Percentiles rank a stretch among this genome's conserved stretches.
Evolutionary conservation across 2,797 vertebrate species (phyloP).

Genomic region (Lithobates pipiens): DNA sequence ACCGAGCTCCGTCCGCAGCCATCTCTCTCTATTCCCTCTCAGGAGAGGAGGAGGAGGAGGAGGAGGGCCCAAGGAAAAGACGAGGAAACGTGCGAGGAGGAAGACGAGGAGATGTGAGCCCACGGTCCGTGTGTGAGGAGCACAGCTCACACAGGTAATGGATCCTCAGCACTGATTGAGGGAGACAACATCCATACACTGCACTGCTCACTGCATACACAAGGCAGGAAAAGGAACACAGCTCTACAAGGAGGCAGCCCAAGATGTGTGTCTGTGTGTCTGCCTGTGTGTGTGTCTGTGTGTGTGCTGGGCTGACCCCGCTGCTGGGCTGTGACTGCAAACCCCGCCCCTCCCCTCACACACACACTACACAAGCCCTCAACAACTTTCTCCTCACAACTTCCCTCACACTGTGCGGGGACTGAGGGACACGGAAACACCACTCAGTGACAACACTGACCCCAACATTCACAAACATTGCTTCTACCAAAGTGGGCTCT

Average conservation of each 20-base stretch:
- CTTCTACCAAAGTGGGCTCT: too few species aligned
- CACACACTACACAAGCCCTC: not conserved
- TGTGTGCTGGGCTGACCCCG: slow-evolving; percentile 38
- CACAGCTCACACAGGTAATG: not conserved
- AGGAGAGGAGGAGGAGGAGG: not conserved
- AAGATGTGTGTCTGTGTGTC: not conserved
- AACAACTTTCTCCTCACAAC: not conserved
- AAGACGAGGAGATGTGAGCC: too few species aligned
- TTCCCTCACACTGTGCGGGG: too few species aligned
- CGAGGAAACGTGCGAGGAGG: slow-evolving; percentile 40
- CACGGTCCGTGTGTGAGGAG: not conserved
- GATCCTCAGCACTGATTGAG: not conserved
- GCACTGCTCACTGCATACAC: not conserved
- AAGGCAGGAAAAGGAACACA: not conserved
- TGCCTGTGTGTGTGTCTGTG: not conserved
- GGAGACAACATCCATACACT: slow-evolving; percentile 7
- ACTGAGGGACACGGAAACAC: too few species aligned
- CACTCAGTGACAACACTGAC: too few species aligned
- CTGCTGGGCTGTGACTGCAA: slow-evolving; percentile 40
- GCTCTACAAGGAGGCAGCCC: not conserved
- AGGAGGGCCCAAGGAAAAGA: slow-evolving; percentile 53
- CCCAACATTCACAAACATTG: too few species aligned
- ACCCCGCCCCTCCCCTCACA: slow-evolving; percentile 16
- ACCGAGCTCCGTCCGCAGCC: slow-evolving; percentile 59
- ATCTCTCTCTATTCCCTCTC: slow-evolving; percentile 39